phyloP scores from a whole-genome alignment of 2,797 vertebrate genomes.

The Coranthus polyacanthus region DNA sequence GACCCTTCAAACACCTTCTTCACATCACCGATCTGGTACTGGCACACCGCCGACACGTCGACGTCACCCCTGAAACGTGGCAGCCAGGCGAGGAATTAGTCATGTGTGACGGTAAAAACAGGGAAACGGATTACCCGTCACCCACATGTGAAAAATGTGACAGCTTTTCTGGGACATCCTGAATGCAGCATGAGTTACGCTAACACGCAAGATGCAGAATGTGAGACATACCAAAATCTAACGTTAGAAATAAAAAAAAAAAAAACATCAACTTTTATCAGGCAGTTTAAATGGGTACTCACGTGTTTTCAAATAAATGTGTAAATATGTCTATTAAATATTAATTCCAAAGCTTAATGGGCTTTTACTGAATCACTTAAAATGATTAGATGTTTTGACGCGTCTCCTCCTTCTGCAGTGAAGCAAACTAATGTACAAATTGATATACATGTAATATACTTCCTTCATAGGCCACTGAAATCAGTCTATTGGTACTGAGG shows the following conservation, averaged over 20 bases:
- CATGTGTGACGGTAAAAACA: slow-evolving; percentile 38
- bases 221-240: slow-evolving; percentile 1
- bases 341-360: background rate
- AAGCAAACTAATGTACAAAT: slow-evolving; percentile 21
- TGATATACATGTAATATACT: slow-evolving; percentile 23
- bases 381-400: slow-evolving; percentile 5
- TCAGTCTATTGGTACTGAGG: slow-evolving; percentile 39
- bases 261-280: too few species aligned
- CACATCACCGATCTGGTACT: slow-evolving; percentile 91
- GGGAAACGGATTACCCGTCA: slow-evolving; percentile 48
- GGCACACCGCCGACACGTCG: slow-evolving; percentile 93
- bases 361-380: background rate
- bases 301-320: background rate
- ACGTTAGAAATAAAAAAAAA: too few species aligned
- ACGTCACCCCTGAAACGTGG: slow-evolving; percentile 90
- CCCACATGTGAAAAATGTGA: slow-evolving; percentile 14
- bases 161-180: slow-evolving; percentile 9
- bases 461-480: slow-evolving; percentile 32
- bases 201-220: background rate
- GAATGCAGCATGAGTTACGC: slow-evolving; percentile 1
- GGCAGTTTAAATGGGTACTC: too few species aligned
- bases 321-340: slow-evolving; percentile 17
- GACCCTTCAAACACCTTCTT: slow-evolving; percentile 92
- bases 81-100: slow-evolving; percentile 37
- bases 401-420: slow-evolving; percentile 7